Conservation (phyloP, 2,888 invertebrate genomes). For the Copidosoma aretas region DNA sequence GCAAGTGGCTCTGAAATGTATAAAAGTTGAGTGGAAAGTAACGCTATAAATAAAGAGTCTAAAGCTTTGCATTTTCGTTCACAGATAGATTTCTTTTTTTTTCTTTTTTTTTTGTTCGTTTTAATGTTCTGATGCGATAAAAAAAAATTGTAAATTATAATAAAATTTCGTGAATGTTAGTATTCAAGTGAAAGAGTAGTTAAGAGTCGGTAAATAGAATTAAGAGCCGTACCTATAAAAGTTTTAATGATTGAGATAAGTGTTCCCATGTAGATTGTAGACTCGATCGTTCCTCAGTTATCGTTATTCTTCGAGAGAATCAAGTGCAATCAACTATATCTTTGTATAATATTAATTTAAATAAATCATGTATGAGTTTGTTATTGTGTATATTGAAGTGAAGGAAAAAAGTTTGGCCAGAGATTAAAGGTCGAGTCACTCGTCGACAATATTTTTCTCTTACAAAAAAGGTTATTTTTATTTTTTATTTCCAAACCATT, state of each 20-base stretch:
- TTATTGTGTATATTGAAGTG: constrained; percentile 23
- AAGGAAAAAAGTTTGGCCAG: constrained; percentile 25
- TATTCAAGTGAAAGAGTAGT: constrained; percentile 11
- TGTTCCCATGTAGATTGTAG: constrained; percentile 31
- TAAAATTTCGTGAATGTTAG: constrained; percentile 19
- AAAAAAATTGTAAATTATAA: constrained; percentile 33
- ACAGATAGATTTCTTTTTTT: constrained; percentile 2
- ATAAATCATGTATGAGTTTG: constrained; percentile 27
- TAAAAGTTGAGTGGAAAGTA: constrained; percentile 11
- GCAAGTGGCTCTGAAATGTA: constrained; percentile 9
- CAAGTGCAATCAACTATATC: constrained; percentile 33
- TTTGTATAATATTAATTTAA: constrained; percentile 19
- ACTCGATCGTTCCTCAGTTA: constrained; percentile 36
- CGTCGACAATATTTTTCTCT: constrained; percentile 29
- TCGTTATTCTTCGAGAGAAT: constrained; percentile 28
- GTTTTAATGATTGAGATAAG: constrained; percentile 28
- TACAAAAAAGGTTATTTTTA: not conserved
- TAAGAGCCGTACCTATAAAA: constrained; percentile 20
- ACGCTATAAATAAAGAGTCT: not conserved
- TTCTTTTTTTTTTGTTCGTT: constrained; percentile 27
- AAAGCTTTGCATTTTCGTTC: constrained; percentile 6
- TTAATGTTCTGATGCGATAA: constrained; percentile 23
- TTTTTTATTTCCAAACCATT: not conserved
- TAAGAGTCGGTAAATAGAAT: constrained; percentile 19
- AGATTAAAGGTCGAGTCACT: constrained; percentile 38